A percentile compares a stretch with the other conserved stretches of the same genome.
Conservation (phyloP, 2,888 invertebrate genomes). For the Polylopha cassiicola region DNA sequence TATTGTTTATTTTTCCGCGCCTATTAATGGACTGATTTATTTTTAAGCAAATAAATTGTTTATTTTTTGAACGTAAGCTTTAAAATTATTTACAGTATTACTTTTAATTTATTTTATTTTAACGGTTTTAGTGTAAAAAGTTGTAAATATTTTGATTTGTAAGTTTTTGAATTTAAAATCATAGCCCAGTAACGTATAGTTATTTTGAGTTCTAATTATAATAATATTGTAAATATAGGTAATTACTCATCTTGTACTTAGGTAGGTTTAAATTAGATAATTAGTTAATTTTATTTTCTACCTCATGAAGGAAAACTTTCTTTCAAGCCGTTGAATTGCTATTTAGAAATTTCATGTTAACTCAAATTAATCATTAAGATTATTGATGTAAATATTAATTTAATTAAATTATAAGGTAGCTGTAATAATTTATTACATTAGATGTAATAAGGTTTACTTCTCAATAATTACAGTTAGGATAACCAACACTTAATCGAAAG, state of each 20-base stretch:
- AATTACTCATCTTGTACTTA: conserved; percentile 36
- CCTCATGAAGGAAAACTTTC: conserved; percentile 58
- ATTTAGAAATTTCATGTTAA: conserved; percentile 22
- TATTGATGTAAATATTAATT: conserved; percentile 30
- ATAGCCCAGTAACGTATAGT: conserved; percentile 20
- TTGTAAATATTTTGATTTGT: conserved; percentile 66
- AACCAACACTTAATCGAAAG: no score
- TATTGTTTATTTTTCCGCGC: conserved; percentile 17
- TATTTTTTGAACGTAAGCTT: conserved; percentile 56
- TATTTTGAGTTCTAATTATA: conserved; percentile 22
- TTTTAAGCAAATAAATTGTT: conserved; percentile 32
- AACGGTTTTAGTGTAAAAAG: conserved; percentile 54
- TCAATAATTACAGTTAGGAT: no score
- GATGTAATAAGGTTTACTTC: conserved; percentile 68
- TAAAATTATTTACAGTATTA: conserved; percentile 76
- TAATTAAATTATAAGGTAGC: conserved; percentile 21
- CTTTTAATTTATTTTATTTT: conserved; percentile 65
- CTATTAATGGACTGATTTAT: conserved; percentile 52
- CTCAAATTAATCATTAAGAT: conserved; percentile 3
- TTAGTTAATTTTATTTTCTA: conserved; percentile 61
- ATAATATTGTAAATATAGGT: conserved; percentile 38
- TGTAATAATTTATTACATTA: conserved; percentile 67
- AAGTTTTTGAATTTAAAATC: conserved; percentile 21
- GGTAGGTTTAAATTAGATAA: conserved; percentile 36
- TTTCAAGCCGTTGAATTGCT: conserved; percentile 34